These are phyloP conservation scores for Phocoena phocoena DNA, from an alignment of 2,113 vertebrate species.

Conservation along the genomic window DNA sequence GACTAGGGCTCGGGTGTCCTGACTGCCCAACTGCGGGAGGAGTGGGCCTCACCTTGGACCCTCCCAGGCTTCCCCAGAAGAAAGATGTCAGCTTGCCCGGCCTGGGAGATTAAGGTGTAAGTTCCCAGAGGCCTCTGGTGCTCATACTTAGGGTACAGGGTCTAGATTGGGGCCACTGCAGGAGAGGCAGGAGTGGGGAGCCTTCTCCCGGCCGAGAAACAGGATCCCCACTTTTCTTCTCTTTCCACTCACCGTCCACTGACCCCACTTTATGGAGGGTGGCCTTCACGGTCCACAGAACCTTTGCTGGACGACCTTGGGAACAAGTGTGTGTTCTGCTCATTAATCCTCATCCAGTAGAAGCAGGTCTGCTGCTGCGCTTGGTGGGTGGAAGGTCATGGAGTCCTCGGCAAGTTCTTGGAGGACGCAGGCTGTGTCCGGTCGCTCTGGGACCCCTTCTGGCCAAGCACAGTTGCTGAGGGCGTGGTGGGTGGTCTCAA, in stretches of 20 bases:
- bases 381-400: neutral
- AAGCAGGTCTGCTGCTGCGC: neutral
- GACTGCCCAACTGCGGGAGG: fast-evolving
- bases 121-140: neutral
- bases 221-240: too few species aligned
- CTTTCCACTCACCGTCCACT: neutral
- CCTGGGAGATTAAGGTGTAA: fast-evolving
- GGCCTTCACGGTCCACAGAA: fast-evolving
- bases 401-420: neutral
- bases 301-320: neutral
- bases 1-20: too few species aligned
- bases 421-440: fast-evolving
- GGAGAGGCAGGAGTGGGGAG: neutral
- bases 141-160: neutral
- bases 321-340: fast-evolving
- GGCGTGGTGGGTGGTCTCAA: fast-evolving
- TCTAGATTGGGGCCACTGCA: fast-evolving
- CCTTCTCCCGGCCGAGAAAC: neutral
- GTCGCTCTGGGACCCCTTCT: fast-evolving
- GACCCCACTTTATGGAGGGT: neutral
- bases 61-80: neutral
- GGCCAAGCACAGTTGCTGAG: fast-evolving
- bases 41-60: neutral
- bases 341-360: fast-evolving
- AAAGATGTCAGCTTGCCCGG: fast-evolving